Evolutionary conservation across 2,113 vertebrate genomes (phyloP).

Genomic region (Heterotis niloticus): DNA sequence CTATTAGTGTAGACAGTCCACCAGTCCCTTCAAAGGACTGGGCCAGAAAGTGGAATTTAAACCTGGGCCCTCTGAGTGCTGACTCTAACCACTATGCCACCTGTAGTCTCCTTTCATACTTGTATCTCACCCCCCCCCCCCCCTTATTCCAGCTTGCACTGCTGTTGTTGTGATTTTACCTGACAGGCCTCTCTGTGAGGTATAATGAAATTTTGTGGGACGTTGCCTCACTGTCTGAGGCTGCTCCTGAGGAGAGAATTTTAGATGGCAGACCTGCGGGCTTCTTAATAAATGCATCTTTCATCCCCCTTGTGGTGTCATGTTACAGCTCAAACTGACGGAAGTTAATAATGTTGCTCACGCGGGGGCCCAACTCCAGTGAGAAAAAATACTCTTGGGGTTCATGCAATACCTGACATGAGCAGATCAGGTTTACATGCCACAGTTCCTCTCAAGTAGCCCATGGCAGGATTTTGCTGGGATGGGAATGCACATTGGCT

Average conservation of each 20-base stretch:
- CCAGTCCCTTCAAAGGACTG: not conserved
- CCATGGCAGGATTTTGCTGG: slow-evolving; percentile 16
- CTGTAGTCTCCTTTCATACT: not conserved
- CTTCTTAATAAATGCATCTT: slow-evolving; percentile 15
- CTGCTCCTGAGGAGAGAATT: slow-evolving; percentile 40
- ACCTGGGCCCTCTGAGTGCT: too few relatives aligned
- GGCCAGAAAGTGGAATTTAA: too few relatives aligned
- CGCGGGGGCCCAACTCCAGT: not conserved
- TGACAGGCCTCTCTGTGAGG: slow-evolving; percentile 43
- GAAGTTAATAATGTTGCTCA: slow-evolving; percentile 13
- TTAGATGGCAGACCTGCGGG: not conserved
- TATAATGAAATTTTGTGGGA: slow-evolving; percentile 45
- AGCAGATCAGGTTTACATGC: slow-evolving; percentile 27
- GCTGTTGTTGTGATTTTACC: slow-evolving; percentile 30
- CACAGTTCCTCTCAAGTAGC: slow-evolving; percentile 15
- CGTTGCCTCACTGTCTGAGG: slow-evolving; percentile 37
- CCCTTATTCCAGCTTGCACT: not conserved
- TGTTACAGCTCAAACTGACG: slow-evolving; percentile 12
- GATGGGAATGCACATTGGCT: slow-evolving; percentile 35
- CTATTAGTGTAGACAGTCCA: not conserved
- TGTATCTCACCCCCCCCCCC: not conserved
- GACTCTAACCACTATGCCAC: not conserved
- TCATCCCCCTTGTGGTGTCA: not conserved
- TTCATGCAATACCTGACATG: slow-evolving; percentile 8
- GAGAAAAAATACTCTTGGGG: slow-evolving; percentile 10